Evolutionary conservation across 2,888 invertebrate genomes (phyloP).

Genomic region (Lasioglossum pauxillum): DNA sequence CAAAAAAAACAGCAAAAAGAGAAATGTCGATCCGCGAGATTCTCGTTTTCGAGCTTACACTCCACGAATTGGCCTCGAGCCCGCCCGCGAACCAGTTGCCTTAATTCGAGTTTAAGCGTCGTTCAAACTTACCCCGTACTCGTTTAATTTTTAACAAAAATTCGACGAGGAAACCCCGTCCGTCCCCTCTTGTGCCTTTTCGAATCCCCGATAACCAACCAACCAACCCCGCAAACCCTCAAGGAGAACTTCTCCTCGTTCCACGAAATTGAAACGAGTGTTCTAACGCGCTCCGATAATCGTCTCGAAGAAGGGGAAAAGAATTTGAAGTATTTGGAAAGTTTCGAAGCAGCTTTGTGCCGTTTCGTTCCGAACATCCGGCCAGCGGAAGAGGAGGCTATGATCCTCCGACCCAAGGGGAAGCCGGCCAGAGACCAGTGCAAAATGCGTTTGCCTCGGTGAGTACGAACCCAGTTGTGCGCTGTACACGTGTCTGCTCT

Average conservation of each 20-base stretch:
- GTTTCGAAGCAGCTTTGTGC: conserved; percentile 54
- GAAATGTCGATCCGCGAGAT: conserved; percentile 15
- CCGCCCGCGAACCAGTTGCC: conserved; percentile 54
- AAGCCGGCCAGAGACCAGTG: conserved; percentile 41
- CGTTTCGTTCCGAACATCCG: conserved; percentile 43
- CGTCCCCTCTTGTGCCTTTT: conserved; percentile 68
- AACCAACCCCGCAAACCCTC: neutral
- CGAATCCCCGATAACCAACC: conserved; percentile 16
- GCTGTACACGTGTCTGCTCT: conserved; percentile 25
- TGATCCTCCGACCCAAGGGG: conserved; percentile 34
- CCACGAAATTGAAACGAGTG: conserved; percentile 44
- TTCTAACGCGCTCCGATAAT: conserved; percentile 22
- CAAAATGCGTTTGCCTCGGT: conserved; percentile 63
- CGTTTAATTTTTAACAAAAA: conserved; percentile 46
- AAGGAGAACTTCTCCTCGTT: neutral
- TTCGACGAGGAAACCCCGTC: conserved; percentile 51
- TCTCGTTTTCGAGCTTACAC: conserved; percentile 50
- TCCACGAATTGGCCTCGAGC: conserved; percentile 36
- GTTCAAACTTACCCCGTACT: conserved; percentile 21
- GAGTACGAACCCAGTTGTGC: conserved; percentile 54
- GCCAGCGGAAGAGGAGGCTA: conserved; percentile 34
- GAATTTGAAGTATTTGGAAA: conserved; percentile 23
- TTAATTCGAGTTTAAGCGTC: conserved; percentile 59
- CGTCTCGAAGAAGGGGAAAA: conserved; percentile 34
- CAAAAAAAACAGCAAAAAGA: neutral